Percentiles rank a stretch among this genome's conserved stretches.
These are phyloP conservation scores for Archocentrus centrarchus DNA, from an alignment of 2,113 vertebrate species.

Conservation along the genomic window DNA sequence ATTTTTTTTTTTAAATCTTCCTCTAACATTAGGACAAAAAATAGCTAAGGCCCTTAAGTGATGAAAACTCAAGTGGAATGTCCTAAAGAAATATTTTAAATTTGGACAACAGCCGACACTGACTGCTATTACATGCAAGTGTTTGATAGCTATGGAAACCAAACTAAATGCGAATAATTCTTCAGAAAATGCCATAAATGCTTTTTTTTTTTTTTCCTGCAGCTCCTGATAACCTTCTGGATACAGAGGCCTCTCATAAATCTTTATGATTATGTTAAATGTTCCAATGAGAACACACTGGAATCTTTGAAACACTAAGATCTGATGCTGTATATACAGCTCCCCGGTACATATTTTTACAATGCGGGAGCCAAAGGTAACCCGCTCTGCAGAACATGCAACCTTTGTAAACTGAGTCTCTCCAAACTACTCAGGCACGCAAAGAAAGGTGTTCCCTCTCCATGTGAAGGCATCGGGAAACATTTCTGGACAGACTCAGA, in stretches of 20 bases:
- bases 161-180: constrained; percentile 40
- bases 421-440: constrained; percentile 25
- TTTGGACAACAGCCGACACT: constrained; percentile 16
- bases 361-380: constrained; percentile 27
- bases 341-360: not conserved
- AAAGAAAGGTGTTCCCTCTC: constrained; percentile 43
- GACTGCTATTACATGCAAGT: constrained; percentile 43
- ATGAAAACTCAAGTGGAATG: constrained; percentile 51
- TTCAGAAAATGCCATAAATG: constrained; percentile 27
- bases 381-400: constrained; percentile 22
- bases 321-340: constrained; percentile 6
- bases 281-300: constrained; percentile 30
- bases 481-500: constrained; percentile 72
- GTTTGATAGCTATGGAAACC: constrained; percentile 56
- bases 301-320: constrained; percentile 25
- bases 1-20: not conserved
- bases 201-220: not conserved
- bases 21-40: constrained; percentile 38
- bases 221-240: constrained; percentile 45
- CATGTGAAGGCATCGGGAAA: constrained; percentile 54
- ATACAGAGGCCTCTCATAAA: constrained; percentile 29
- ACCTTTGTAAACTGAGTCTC: constrained; percentile 28
- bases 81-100: constrained; percentile 31
- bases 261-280: constrained; percentile 39
- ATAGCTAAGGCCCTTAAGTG: constrained; percentile 6